Evolutionary conservation across 1,140 invertebrate species (phyloP).

Genomic region (Nasonia vitripennis): DNA sequence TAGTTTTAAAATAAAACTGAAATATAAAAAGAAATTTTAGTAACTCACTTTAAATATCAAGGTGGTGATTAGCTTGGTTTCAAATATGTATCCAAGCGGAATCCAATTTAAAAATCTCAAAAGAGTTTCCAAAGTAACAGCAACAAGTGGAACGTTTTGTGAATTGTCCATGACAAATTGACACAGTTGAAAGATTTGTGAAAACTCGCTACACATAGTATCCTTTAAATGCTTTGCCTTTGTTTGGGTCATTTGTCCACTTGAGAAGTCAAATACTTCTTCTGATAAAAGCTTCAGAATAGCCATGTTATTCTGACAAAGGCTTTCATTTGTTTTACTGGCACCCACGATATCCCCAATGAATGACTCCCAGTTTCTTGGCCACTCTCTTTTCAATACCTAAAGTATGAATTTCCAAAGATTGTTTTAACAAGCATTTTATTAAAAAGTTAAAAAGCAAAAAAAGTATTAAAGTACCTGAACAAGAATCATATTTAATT

Average conservation of each 20-base stretch:
- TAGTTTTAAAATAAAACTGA: neutral
- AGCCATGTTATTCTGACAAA: conserved; percentile 99
- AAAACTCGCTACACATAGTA: conserved; percentile 99
- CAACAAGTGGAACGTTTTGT: conserved; percentile 95
- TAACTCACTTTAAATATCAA: conserved; percentile 90
- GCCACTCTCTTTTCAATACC: conserved; percentile 99
- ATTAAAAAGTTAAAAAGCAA: neutral
- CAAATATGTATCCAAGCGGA: conserved; percentile 99
- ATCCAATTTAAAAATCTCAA: conserved; percentile 99
- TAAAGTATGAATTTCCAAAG: conserved; percentile 69
- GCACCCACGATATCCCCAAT: conserved; percentile 99
- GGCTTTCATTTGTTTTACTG: conserved; percentile 98
- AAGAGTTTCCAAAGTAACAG: conserved; percentile 96
- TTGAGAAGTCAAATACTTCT: conserved; percentile 99
- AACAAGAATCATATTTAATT: conserved; percentile 99
- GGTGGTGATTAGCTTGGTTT: conserved; percentile 97
- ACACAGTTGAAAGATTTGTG: conserved; percentile 97
- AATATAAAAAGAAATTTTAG: neutral
- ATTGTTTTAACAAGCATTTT: neutral
- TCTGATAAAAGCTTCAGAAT: conserved; percentile 98
- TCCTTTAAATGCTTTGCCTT: conserved; percentile 99
- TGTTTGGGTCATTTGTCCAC: conserved; percentile 98
- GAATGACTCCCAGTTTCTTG: conserved; percentile 99
- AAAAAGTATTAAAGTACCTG: conserved; percentile 74
- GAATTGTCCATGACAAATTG: conserved; percentile 99